Evolutionary conservation across 2,888 invertebrate genomes (phyloP), one percentile per base, ranked within the genome.

Genomic region (Teleiodes luculella): DNA sequence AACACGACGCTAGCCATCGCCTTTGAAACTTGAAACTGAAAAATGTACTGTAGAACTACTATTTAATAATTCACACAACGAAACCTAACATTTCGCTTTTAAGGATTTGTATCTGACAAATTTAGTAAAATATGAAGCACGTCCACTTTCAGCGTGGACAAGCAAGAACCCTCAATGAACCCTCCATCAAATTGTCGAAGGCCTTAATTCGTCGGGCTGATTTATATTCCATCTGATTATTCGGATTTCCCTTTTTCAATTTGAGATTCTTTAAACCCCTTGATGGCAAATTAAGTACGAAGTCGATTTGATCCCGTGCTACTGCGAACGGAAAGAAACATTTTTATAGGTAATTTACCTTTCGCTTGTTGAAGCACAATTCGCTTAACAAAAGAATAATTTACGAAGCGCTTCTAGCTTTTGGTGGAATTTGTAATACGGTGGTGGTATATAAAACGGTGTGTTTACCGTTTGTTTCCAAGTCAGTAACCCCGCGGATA

Each of bases 211-310:
- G 65, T 52, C 70, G 61, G 62, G 62, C 72, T 74, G 75, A 78
- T 78, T 81, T 80, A 78, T 78, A 75, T 76, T 76, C 76, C 64
- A 78, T 78, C 74, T 67, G 74, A 74, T 78, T 73, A 74, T 68
- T 66, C 67, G 65, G 66, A 70, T 76, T 74, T 70, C 70, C 70
- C 66, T 74, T 74, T 72, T 77, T 74, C 72, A 74, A 76, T 75
- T 78, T 65, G 64, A 71, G 73, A 76, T 70, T 70, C 63, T 74
- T 66, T 67, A 60, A 58, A 57, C 58, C 58, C 47, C 64, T 71
- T 70, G 68, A 70, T 72, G 68, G 64, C 60, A 70, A 77, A 74
- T 76, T 71, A 69, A 68, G 61, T 66, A 61, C 56, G 56, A 56
- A 53, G 58, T 66, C 62, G 60, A 61, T 59, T 54, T 53, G 30